Percentiles rank a stretch among this genome's conserved stretches.
Conservation (phyloP, 2,888 invertebrate species). For the Macrophya annulata region DNA sequence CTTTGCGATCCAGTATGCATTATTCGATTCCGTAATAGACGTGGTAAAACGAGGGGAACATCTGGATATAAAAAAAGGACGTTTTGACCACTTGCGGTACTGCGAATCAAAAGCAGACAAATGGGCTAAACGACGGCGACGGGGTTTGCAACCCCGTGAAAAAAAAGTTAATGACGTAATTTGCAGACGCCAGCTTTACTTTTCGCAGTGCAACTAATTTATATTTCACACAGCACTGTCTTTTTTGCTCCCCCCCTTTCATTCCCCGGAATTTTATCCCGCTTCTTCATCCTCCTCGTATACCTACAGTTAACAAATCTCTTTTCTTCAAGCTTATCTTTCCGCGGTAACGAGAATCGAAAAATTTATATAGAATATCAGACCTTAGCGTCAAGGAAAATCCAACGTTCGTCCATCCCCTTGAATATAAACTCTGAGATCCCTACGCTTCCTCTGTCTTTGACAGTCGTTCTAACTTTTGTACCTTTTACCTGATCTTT, state of each 20-base stretch:
- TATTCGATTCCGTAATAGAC: not conserved
- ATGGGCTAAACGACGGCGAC: slow-evolving; percentile 7
- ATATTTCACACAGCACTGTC: slow-evolving; percentile 12
- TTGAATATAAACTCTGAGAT: slow-evolving; percentile 1
- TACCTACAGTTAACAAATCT: slow-evolving; percentile 9
- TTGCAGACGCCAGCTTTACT: not conserved
- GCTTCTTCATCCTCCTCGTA: not conserved
- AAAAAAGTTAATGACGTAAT: slow-evolving; percentile 44
- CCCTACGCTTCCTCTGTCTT: slow-evolving; percentile 24
- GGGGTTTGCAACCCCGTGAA: slow-evolving; percentile 4
- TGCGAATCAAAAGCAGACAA: not conserved
- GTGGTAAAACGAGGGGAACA: not conserved
- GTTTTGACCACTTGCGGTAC: not conserved
- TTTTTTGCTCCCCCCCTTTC: slow-evolving; percentile 17
- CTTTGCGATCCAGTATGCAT: not conserved
- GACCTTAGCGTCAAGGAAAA: not conserved
- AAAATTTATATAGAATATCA: not conserved
- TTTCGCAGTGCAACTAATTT: slow-evolving; percentile 22
- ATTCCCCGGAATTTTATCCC: not conserved
- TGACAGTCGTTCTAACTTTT: slow-evolving; percentile 51
- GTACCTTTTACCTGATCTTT: slow-evolving; percentile 37
- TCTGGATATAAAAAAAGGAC: not conserved
- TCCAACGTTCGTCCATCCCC: slow-evolving; percentile 23
- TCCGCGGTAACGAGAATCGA: not conserved
- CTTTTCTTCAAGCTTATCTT: not conserved